Percentiles rank a stretch among this genome's conserved stretches.
These are phyloP conservation scores for Pantala flavescens DNA, from an alignment of 1,140 invertebrate species.

Conservation along the genomic window DNA sequence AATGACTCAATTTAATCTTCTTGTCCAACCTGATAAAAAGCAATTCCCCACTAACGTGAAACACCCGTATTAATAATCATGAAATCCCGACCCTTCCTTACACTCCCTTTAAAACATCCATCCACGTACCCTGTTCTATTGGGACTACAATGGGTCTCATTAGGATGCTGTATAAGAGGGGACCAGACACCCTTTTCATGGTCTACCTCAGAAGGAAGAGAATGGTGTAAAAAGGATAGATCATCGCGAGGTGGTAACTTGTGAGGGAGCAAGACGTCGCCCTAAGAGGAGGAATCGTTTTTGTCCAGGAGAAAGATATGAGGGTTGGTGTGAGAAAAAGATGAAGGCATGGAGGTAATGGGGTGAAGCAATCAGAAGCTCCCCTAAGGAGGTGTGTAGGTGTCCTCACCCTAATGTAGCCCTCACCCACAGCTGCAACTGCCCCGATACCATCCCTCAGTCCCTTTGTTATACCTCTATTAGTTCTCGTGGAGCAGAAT, in stretches of 20 bases:
- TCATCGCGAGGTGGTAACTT: too few species aligned
- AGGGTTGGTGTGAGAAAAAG: too few species aligned
- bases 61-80: constrained; percentile 3
- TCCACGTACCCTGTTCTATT: not conserved
- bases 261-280: too few species aligned
- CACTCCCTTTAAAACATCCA: not conserved
- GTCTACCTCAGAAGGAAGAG: not conserved
- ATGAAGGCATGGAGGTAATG: constrained; percentile 2
- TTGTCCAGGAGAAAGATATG: too few species aligned
- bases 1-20: too few species aligned
- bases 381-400: not conserved
- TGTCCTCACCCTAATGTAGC: not conserved
- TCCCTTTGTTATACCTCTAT: too few species aligned
- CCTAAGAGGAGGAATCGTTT: too few species aligned
- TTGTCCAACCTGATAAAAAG: too few species aligned
- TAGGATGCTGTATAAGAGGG: not conserved
- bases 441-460: too few species aligned
- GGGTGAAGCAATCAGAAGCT: not conserved
- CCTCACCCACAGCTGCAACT: too few species aligned
- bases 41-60: not conserved
- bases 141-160: not conserved
- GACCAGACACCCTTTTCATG: not conserved
- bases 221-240: too few species aligned
- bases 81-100: not conserved
- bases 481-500: too few species aligned